Percentiles rank a stretch among this genome's conserved stretches.
These are phyloP conservation scores for Enteromius afrohamiltoni DNA, from an alignment of 2,797 vertebrate species.

Conservation along the genomic window DNA sequence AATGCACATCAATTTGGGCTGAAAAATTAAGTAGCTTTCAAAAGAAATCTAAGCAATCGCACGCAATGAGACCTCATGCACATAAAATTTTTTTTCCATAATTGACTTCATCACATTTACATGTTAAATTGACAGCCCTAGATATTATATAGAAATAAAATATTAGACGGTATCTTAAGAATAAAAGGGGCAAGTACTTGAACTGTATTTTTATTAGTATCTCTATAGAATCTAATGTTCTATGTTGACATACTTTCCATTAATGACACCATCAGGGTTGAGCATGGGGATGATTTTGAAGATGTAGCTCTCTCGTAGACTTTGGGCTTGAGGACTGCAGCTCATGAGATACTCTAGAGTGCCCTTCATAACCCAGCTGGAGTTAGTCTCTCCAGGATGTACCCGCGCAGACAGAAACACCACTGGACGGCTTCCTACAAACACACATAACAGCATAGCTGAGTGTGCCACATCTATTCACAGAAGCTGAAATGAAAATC, in stretches of 20 bases:
- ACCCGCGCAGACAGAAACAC: conserved; percentile 95
- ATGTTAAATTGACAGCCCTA: background rate
- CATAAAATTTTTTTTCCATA: background rate
- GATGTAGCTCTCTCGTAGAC: conserved; percentile 92
- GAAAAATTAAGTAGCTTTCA: background rate
- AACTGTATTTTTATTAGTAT: background rate
- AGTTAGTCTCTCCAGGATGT: conserved; percentile 97
- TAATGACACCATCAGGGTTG: conserved; percentile 97
- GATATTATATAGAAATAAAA: background rate
- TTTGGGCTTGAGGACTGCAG: conserved; percentile 85
- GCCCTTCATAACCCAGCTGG: conserved; percentile 99
- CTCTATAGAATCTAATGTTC: background rate
- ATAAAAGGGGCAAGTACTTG: background rate
- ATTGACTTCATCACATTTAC: background rate
- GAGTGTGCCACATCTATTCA: background rate
- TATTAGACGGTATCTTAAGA: background rate
- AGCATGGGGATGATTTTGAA: conserved; percentile 99
- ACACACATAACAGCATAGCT: conserved; percentile 18
- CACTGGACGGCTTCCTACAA: conserved; percentile 91
- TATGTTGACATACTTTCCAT: conserved; percentile 89
- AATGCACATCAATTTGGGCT: background rate
- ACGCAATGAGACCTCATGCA: background rate
- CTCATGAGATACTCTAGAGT: conserved; percentile 96
- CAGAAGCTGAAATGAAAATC: background rate
- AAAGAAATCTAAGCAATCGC: background rate